These are phyloP conservation scores for Drymonia ruficornis DNA, from an alignment of 2,888 invertebrate species.

Conservation along the genomic window DNA sequence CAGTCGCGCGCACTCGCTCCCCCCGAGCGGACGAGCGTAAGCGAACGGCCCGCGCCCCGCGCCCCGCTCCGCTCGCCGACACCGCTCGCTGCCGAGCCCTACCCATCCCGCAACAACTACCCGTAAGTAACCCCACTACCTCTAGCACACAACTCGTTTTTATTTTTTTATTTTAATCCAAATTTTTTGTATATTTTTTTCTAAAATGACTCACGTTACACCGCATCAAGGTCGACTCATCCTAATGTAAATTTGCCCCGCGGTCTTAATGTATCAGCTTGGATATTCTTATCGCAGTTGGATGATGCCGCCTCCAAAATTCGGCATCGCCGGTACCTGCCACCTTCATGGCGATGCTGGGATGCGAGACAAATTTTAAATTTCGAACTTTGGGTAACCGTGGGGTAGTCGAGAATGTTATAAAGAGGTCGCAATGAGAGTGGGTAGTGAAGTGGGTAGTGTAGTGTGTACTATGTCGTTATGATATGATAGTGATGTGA, in stretches of 20 bases:
- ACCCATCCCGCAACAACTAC: slow-evolving; percentile 17
- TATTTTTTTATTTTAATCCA: not conserved
- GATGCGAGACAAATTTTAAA: not conserved
- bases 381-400: not conserved
- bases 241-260: slow-evolving; percentile 68
- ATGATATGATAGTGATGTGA: not conserved
- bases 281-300: slow-evolving; percentile 60
- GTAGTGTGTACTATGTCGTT: not conserved
- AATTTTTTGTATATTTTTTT: slow-evolving; percentile 15
- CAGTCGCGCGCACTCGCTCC: slow-evolving; percentile 72
- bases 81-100: slow-evolving; percentile 17
- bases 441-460: not conserved
- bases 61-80: slow-evolving; percentile 27
- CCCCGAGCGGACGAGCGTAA: slow-evolving; percentile 53
- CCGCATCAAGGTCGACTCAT: slow-evolving; percentile 59
- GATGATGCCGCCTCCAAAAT: slow-evolving; percentile 36
- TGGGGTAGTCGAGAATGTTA: not conserved
- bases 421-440: too few species aligned
- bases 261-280: slow-evolving; percentile 65
- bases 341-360: slow-evolving; percentile 15
- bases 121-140: slow-evolving; percentile 24
- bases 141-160: slow-evolving; percentile 4
- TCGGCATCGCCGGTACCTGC: slow-evolving; percentile 36
- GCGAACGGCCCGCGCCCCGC: slow-evolving; percentile 31
- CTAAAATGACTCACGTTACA: slow-evolving; percentile 41